Base-by-base conservation (phyloP, 2,113 vertebrate genomes). In the Otocyon megalotis region DNA sequence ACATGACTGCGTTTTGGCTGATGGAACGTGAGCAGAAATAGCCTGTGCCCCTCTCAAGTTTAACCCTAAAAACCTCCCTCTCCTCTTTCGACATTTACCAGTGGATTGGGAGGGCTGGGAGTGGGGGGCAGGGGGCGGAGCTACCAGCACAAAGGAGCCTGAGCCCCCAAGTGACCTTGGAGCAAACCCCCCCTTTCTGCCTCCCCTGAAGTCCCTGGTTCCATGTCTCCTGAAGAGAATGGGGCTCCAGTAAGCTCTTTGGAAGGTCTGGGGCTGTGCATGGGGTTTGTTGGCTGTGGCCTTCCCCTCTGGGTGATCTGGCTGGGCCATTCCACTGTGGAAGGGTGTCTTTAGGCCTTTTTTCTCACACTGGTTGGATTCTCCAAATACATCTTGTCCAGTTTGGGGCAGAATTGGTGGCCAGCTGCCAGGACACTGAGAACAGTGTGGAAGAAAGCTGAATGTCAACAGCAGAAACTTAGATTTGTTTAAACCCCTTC, bases 101-200 rank as follows among this genome's bases (percentile, higher is more conserved):
- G 58, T 16, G 16, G 1, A 93, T 16, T 24, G 26, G 20, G n/a
- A 43, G 37, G n/a, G 54, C 54, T 28, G 17, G 30, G 26, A 22
- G 15, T 13, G 60, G 60, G 2, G 17, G 28, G 20, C 1, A 12
- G 32, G 82, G 54, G 67, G 13, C 32, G 3, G 50, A 69, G 65
- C 22, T 67, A 28, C 48, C 12, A 19, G 62, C 28, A 22, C 9
- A 30, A 67, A 24, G 72, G 56, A 43, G n/a, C 15, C 50, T 50
- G 30, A 26, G 3, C 17, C 8, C 10, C 53, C 13, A 2, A 37
- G 13, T 16, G 69, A 58, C 0, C 0, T 0, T 10, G 60, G n/a
- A 58, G 35, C 54, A 37, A 65, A 87, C 20, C 74, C 32, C 17
- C n/a, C 15, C 43, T 14, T 32, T 69, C 48, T 1, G 0, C 16